Base-by-base conservation (phyloP, 2,797 vertebrate genomes). In the Falco rusticolus region DNA sequence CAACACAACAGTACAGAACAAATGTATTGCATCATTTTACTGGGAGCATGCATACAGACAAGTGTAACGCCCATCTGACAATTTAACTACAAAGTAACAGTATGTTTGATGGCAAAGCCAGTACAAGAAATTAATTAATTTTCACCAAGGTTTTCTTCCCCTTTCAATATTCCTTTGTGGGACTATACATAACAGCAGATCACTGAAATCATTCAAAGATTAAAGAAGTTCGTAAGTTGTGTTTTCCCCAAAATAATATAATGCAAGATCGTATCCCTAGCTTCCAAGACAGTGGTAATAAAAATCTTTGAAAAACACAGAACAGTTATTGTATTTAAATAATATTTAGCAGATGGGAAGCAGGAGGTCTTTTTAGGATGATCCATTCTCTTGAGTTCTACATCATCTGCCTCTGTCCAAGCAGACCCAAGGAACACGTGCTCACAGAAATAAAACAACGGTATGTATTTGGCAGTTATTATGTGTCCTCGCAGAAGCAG, bases 401-500 rank as follows among this genome's bases (percentile, higher is more conserved):
- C 7, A 14, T 45, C 16, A 89, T 6, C 33, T 13, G 12, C 45
- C 39, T 85, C 57, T 53, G 28, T 9, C 41, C 22, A 80, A 80
- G 28, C 6, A 89, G 65, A 83, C 14, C 2, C 28, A 66, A 53
- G 37, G 19, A 4, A 60, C 28, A 85, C 68, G 29, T 0, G 2
- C 12, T 51, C 39, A 72, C 24, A 77, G 45, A 72, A 83, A 57
- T 25, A 89, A 66, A 74, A 41, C 9, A 56, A 6, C 2, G 2
- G 13, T 66, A 64, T 4, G 9, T 31, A 37, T 37, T 45, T 45
- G 14, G 8, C 31, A 82, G 53, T 26, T 84, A 60, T 26, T 16
- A 10, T 0, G 0, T 3, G 41, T 50, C 11, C 31, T 10, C 65
- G 21, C 22, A 78, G n/a, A 69, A 71, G 22, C 5, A 57, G 19